phyloP scores from a whole-genome alignment of 2,888 invertebrate genomes.

The Plagiodera versicolora region DNA sequence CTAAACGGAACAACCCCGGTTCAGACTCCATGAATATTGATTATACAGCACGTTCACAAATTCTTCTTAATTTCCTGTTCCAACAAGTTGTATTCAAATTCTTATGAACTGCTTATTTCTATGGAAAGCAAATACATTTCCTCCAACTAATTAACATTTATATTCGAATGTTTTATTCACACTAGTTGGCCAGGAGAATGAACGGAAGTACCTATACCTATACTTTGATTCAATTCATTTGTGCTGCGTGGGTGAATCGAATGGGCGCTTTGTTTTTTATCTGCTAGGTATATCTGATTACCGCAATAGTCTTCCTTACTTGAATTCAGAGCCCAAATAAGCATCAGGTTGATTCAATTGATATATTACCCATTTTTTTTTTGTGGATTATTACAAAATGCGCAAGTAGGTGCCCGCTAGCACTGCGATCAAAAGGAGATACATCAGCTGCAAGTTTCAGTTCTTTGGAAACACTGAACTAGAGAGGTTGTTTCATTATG shows the following conservation, averaged over 20 bases:
- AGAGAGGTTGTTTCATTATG: too few species aligned
- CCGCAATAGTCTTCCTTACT: not conserved
- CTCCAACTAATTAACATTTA: conserved; percentile 28
- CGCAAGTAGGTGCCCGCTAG: too few species aligned
- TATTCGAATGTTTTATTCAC: conserved; percentile 28
- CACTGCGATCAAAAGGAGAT: too few species aligned
- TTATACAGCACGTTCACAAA: not conserved
- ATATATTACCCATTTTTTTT: too few species aligned
- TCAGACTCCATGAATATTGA: not conserved
- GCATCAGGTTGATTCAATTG: too few species aligned
- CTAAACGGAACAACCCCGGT: not conserved
- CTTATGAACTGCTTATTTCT: conserved; percentile 13
- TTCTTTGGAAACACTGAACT: too few species aligned
- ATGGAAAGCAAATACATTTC: conserved; percentile 16
- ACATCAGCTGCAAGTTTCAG: too few species aligned
- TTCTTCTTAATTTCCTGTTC: conserved; percentile 12
- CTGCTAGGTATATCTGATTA: not conserved
- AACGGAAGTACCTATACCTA: conserved; percentile 24
- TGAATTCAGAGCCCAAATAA: too few species aligned
- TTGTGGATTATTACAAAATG: too few species aligned
- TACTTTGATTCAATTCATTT: conserved; percentile 2
- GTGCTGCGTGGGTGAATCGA: not conserved
- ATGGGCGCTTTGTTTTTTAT: not conserved
- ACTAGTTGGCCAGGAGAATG: conserved; percentile 21
- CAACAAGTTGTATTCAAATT: conserved; percentile 13